Base-by-base conservation (phyloP, 2,113 vertebrate genomes). In the Camelus dromedarius region DNA sequence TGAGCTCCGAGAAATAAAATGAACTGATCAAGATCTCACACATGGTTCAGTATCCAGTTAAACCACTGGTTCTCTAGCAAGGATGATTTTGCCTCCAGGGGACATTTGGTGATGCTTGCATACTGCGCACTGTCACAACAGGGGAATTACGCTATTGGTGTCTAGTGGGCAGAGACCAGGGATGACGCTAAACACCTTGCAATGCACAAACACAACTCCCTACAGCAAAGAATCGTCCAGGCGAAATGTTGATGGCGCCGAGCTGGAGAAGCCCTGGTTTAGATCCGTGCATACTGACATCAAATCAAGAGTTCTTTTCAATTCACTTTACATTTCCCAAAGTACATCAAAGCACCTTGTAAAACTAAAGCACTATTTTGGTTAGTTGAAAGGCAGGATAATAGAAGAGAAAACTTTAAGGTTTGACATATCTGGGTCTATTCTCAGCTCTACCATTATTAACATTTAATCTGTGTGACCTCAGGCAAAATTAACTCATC, bases 291-390 rank as follows among this genome's bases (percentile, higher is more conserved):
- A 13, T 46, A 58, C 38, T 69, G 50, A 80, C 35, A 69, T 35
- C 28, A 58, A 28, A 91, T 69, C 89, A 26, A 13, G 20, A 42
- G 35, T 80, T 80, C 76, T 62, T n/a, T 88, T 79, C 90, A 62
- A 54, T 28, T 52, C 42, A 30, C 32, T 13, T 88, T 58, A 32
- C 42, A 30, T 79, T 38, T 32, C 54, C 42, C 54, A 52, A 52
- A 93, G n/a, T 26, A 81, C 66, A 70, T 60, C 92, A 72, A 72
- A 80, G 42, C 75, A 88, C 26, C n/a, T 80, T 52, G 26, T 80
- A 80, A 80, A 80, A 52, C n/a, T 15, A 60, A 93, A 48, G 10
- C 26, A 52, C 56, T 69, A 35, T 62, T 72, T 72, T 88, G 72
- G 32, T 88, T 50, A 60, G 88, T 81, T 93, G 84, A 93, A 38